Base-by-base conservation (phyloP, 2,797 vertebrate genomes). In the Muraenolepis orangiensis region DNA sequence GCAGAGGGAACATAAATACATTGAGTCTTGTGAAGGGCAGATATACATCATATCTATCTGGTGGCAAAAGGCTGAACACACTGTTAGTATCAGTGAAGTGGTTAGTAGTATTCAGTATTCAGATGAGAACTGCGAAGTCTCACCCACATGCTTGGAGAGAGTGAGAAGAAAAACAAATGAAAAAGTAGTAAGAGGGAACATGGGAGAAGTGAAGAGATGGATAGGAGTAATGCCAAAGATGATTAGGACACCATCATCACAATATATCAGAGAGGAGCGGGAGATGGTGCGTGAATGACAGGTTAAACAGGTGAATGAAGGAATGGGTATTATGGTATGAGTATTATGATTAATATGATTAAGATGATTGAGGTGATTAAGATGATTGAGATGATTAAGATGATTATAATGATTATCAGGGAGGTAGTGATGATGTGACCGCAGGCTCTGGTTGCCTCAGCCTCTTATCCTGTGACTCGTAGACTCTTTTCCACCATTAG, bases 351-450 rank as follows among this genome's bases (percentile, higher is more conserved):
- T 6, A n/a, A n/a, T n/a, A 40, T n/a, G 1, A 61, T 42, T 36
- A 61, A 7, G 6, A 16, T n/a, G 1, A 61, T 8, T 23, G 34
- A 40, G 32, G 20, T 61, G 31, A 16, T 46, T n/a, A 73, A 71
- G n/a, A 77, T 30, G 46, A n/a, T n/a, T n/a, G n/a, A n/a, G n/a
- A n/a, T n/a, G n/a, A n/a, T n/a, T n/a, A n/a, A n/a, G n/a, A 40
- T n/a, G 1, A 61, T 42, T 36, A 61, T 38, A 7, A 16, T n/a
- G 1, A 61, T 8, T 23, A 77, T 77, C 66, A 77, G 67, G 46
- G 34, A 40, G 32, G 20, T 61, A 40, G n/a, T 46, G 30, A 73
- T 76, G n/a, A 77, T 30, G 46, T 34, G 20, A 18, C 66, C 66
- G 20, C 10, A 51, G 70, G 70, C 29, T 1, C 46, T 16, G 36